Percentiles rank a stretch among this genome's conserved stretches.
phyloP scores from a whole-genome alignment of 1,140 invertebrate species.

The Ostrea edulis region DNA sequence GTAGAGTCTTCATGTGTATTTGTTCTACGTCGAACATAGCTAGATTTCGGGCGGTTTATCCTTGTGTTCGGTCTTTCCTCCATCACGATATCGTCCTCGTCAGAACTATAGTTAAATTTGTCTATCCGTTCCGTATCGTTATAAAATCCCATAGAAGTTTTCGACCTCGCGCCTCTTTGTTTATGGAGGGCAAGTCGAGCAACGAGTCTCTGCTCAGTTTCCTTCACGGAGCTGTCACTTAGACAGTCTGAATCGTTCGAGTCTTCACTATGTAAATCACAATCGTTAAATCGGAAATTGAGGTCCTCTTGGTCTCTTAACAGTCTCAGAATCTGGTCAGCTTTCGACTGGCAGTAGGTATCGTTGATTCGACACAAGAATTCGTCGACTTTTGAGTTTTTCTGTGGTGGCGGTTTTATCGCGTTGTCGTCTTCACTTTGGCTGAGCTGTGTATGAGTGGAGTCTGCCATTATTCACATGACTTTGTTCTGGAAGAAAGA shows the following conservation, averaged over 20 bases:
- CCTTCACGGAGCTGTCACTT: slow-evolving; percentile 58
- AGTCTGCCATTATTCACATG: slow-evolving; percentile 44
- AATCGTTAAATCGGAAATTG: slow-evolving; percentile 55
- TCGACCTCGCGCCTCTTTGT: slow-evolving; percentile 60
- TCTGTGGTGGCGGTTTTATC: neutral
- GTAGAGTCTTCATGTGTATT: slow-evolving; percentile 26
- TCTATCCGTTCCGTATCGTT: slow-evolving; percentile 53
- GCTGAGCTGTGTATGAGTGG: neutral
- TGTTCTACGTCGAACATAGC: slow-evolving; percentile 48
- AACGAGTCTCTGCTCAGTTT: slow-evolving; percentile 52
- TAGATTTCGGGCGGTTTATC: slow-evolving; percentile 56
- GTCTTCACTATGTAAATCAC: slow-evolving; percentile 45
- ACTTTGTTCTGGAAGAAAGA: slow-evolving; percentile 41
- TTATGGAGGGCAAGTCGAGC: slow-evolving; percentile 48
- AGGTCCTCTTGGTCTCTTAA: slow-evolving; percentile 63
- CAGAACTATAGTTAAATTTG: slow-evolving; percentile 49
- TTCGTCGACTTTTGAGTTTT: slow-evolving; percentile 40
- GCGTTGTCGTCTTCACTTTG: slow-evolving; percentile 14
- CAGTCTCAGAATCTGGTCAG: slow-evolving; percentile 62
- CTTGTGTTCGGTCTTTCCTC: slow-evolving; percentile 53
- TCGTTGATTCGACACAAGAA: slow-evolving; percentile 55
- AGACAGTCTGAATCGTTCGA: slow-evolving; percentile 46
- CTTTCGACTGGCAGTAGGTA: slow-evolving; percentile 59
- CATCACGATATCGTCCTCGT: slow-evolving; percentile 47
- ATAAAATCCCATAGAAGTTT: slow-evolving; percentile 66